Evolutionary conservation across 1,140 invertebrate genomes (phyloP).

Genomic region (Ostrea edulis): DNA sequence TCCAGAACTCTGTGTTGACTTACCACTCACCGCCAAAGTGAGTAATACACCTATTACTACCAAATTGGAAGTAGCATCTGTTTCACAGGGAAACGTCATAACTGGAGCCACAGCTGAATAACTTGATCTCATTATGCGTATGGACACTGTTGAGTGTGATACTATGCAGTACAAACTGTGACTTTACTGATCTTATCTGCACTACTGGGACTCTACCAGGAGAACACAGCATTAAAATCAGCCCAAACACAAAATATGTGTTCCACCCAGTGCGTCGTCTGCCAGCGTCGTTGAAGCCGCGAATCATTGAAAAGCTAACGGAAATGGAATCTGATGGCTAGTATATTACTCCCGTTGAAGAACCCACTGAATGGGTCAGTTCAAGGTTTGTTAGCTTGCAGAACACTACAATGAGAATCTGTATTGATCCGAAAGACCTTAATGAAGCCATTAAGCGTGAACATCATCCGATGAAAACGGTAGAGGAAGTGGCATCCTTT

Average conservation of each 20-base stretch:
- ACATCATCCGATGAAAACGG: constrained; percentile 53
- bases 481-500: constrained; percentile 48
- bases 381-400: constrained; percentile 50
- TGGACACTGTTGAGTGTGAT: too few species aligned
- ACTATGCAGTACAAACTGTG: too few species aligned
- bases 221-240: too few species aligned
- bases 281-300: constrained; percentile 14
- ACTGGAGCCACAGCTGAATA: too few species aligned
- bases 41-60: too few species aligned
- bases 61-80: too few species aligned
- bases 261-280: constrained; percentile 50
- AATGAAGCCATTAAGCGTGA: constrained; percentile 56
- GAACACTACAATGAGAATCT: constrained; percentile 58
- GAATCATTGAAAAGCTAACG: constrained; percentile 40
- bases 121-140: too few species aligned
- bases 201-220: too few species aligned
- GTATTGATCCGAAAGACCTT: constrained; percentile 60
- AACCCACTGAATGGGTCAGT: constrained; percentile 61
- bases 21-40: too few species aligned
- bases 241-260: constrained; percentile 14
- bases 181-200: too few species aligned
- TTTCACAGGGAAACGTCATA: too few species aligned
- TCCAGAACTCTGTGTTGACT: too few species aligned
- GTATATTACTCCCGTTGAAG: constrained; percentile 56
- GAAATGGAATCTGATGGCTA: constrained; percentile 56